phyloP scores from a whole-genome alignment of 2,888 invertebrate genomes.

The Oxystoma pomonae region DNA sequence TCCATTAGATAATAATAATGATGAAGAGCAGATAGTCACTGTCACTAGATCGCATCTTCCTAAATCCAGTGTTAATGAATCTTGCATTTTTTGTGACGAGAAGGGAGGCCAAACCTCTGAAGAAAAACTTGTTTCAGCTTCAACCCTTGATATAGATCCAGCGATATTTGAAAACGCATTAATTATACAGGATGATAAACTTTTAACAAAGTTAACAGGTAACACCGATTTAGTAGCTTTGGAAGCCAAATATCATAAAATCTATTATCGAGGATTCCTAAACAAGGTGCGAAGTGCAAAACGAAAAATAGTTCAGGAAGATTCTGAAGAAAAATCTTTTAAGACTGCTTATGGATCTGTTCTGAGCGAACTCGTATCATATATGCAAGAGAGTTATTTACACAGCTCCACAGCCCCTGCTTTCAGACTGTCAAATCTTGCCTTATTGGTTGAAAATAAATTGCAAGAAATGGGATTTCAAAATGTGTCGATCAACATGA shows the following conservation, averaged over 20 bases:
- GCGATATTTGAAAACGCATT: slow-evolving; percentile 3
- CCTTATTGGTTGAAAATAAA: no score
- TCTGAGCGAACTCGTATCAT: no score
- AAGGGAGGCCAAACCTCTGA: background rate
- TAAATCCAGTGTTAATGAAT: background rate
- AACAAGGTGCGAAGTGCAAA: background rate
- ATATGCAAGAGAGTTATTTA: no score
- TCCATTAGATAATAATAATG: background rate
- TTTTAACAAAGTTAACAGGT: slow-evolving; percentile 2
- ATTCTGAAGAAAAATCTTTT: background rate
- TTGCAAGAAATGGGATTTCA: no score
- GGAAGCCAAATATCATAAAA: slow-evolving; percentile 7
- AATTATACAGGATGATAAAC: background rate
- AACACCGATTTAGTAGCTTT: slow-evolving; percentile 4
- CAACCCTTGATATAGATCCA: background rate
- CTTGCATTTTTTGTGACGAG: background rate
- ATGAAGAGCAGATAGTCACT: background rate
- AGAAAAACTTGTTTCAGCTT: background rate
- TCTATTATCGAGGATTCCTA: background rate
- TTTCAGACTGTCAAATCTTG: no score
- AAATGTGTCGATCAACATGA: no score
- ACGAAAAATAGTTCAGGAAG: background rate
- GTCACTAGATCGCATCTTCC: background rate
- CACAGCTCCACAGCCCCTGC: no score
- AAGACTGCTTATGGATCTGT: no score